A percentile compares a stretch with the other conserved stretches of the same genome.
Evolutionary conservation across 2,113 vertebrate genomes (phyloP).

Genomic region (Pachycephala philippinensis): DNA sequence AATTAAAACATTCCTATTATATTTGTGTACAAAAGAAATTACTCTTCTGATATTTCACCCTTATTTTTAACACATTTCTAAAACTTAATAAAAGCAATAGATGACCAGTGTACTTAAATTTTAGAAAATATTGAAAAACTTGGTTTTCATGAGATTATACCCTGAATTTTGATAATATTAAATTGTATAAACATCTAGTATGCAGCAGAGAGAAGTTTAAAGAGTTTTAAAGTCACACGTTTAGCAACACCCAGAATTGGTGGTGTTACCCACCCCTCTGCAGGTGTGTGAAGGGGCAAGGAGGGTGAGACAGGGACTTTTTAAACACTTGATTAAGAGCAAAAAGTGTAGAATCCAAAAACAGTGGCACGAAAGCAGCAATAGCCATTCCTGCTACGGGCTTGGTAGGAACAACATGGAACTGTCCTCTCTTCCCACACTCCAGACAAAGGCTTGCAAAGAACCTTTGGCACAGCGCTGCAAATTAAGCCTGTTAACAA

Average conservation of each 20-base stretch:
- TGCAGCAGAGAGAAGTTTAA: neutral
- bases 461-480: neutral
- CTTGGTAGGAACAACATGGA: neutral
- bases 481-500: conserved; percentile 47
- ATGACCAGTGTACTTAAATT: neutral
- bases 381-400: neutral
- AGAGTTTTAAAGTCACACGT: neutral
- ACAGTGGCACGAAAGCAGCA: neutral
- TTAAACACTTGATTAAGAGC: neutral
- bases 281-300: neutral
- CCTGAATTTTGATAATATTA: too few species aligned
- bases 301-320: neutral
- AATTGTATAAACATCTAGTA: neutral
- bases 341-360: neutral
- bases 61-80: neutral
- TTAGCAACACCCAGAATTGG: fast-evolving
- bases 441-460: neutral
- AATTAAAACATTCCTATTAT: neutral
- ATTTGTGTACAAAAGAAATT: neutral
- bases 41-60: neutral
- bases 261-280: neutral
- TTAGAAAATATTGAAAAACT: neutral
- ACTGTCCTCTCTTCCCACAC: neutral
- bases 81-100: neutral
- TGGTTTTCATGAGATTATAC: neutral